Conservation (phyloP, 2,888 invertebrate species). For the Drepana falcataria region DNA sequence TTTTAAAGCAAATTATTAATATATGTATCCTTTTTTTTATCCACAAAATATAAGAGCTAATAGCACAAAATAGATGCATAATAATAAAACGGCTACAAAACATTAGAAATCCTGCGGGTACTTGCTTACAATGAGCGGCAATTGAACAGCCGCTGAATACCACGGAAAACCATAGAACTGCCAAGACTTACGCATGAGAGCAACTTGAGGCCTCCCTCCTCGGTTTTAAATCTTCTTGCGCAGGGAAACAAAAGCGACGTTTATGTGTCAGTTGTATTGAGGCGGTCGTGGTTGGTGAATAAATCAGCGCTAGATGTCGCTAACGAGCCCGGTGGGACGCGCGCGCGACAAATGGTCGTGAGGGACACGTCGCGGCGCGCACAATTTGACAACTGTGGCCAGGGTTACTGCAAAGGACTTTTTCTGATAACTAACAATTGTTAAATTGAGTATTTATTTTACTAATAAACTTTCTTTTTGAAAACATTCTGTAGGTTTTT, state of each 20-base stretch:
- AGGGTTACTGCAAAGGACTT: neutral
- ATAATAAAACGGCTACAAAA: no score
- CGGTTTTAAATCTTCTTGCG: slow-evolving; percentile 50
- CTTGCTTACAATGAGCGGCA: no score
- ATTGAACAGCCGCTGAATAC: neutral
- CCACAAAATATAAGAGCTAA: no score
- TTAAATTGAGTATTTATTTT: no score
- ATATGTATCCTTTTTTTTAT: no score
- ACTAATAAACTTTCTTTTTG: no score
- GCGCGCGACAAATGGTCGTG: slow-evolving; percentile 62
- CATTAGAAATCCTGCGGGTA: no score
- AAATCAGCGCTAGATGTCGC: slow-evolving; percentile 61
- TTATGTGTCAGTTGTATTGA: slow-evolving; percentile 70
- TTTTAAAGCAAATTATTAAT: no score
- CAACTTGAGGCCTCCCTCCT: neutral
- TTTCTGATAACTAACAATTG: neutral
- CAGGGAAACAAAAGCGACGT: slow-evolving; percentile 74
- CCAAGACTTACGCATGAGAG: no score
- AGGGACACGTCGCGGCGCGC: slow-evolving; percentile 38
- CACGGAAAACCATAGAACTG: neutral
- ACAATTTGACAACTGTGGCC: slow-evolving; percentile 11
- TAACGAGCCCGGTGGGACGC: slow-evolving; percentile 59
- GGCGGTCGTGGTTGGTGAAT: slow-evolving; percentile 43
- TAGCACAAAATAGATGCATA: no score
- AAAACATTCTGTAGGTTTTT: no score